phyloP scores from a whole-genome alignment of 2,888 invertebrate genomes.

The Metopia argyrocephala region DNA sequence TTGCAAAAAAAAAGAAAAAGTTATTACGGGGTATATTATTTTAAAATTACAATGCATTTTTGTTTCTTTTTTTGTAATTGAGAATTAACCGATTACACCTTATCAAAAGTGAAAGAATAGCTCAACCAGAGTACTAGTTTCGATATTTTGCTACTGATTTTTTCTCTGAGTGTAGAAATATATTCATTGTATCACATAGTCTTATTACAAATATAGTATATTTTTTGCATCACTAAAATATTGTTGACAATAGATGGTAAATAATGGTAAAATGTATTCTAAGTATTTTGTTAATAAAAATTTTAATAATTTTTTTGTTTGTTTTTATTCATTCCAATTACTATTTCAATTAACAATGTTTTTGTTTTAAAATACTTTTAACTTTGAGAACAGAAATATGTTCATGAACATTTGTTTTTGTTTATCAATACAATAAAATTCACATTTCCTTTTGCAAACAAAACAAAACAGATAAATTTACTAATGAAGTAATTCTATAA shows the following conservation, averaged over 20 bases:
- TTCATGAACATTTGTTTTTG: constrained; percentile 23
- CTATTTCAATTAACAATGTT: constrained; percentile 14
- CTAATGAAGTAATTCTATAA: background rate
- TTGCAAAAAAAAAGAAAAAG: too few species aligned
- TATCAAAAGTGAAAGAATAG: too few species aligned
- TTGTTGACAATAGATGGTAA: background rate
- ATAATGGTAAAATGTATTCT: constrained; percentile 3
- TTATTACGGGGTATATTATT: too few species aligned
- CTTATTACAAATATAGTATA: too few species aligned
- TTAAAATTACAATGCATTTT: too few species aligned
- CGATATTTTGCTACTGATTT: too few species aligned
- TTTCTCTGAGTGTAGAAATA: too few species aligned
- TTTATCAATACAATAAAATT: constrained; percentile 2
- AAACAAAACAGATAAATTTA: background rate
- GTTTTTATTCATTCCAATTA: constrained; percentile 5
- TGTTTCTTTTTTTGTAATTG: too few species aligned
- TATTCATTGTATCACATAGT: too few species aligned
- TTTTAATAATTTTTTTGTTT: background rate
- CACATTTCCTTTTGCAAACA: background rate
- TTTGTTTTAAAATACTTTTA: background rate
- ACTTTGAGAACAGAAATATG: background rate
- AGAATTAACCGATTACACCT: too few species aligned
- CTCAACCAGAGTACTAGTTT: too few species aligned
- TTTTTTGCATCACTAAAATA: background rate
- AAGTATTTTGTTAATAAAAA: background rate